These are phyloP conservation scores for Sakesphorus luctuosus DNA, from an alignment of 2,113 vertebrate species.

Conservation along the genomic window DNA sequence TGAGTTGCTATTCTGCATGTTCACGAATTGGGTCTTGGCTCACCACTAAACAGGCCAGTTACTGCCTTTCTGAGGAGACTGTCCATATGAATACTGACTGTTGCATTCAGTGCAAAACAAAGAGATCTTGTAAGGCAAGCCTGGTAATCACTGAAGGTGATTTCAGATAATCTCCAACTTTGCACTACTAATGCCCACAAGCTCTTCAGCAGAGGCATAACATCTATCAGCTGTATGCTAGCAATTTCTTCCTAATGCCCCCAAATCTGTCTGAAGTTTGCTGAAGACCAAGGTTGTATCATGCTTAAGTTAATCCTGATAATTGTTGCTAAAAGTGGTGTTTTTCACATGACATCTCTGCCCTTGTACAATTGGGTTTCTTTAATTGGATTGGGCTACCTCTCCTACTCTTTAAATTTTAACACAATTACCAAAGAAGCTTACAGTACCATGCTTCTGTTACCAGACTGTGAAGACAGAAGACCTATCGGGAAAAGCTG, in stretches of 20 bases:
- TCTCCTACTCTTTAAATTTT: not conserved
- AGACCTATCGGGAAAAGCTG: slow-evolving; percentile 81
- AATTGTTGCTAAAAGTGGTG: not conserved
- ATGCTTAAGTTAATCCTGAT: not conserved
- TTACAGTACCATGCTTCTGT: not conserved
- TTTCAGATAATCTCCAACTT: not conserved
- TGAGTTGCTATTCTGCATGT: not conserved
- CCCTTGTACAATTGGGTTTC: not conserved
- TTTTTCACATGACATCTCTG: not conserved
- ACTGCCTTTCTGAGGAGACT: not conserved
- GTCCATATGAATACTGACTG: not conserved
- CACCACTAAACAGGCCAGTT: not conserved
- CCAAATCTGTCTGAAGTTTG: not conserved
- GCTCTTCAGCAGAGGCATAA: not conserved
- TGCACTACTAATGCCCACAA: not conserved
- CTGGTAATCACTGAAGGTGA: not conserved
- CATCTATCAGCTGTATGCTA: not conserved
- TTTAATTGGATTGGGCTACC: not conserved
- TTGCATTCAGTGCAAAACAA: not conserved
- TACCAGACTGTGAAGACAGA: slow-evolving; percentile 83
- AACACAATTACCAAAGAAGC: not conserved
- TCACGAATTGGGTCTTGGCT: not conserved
- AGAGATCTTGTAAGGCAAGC: not conserved
- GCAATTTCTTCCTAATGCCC: not conserved
- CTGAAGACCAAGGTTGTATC: not conserved